Percentiles rank a stretch among this genome's conserved stretches.
These are phyloP conservation scores for Drosophila cracens DNA, from an alignment of 2,888 invertebrate species.

Conservation along the genomic window DNA sequence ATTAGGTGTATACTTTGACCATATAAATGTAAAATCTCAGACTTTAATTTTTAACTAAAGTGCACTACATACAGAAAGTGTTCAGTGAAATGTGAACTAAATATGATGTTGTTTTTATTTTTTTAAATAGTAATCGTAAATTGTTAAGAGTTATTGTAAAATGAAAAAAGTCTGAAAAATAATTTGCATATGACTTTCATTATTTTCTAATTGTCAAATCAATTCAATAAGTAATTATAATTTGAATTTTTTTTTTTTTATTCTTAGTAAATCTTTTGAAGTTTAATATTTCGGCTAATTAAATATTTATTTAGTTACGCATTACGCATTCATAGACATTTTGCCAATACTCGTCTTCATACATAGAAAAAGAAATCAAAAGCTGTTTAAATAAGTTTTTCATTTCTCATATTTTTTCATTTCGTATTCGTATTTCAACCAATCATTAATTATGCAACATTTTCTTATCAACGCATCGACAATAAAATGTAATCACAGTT, in stretches of 20 bases:
- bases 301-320: conserved; percentile 72
- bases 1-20: conserved; percentile 69
- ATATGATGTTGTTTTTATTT: conserved; percentile 27
- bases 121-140: conserved; percentile 16
- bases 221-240: conserved; percentile 58
- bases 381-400: conserved; percentile 45
- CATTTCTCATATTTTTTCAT: conserved; percentile 37
- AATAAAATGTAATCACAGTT: conserved; percentile 81
- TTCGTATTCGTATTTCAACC: conserved; percentile 51
- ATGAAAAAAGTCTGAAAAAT: conserved; percentile 50
- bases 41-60: conserved; percentile 82
- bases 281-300: conserved; percentile 77
- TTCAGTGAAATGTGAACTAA: conserved; percentile 56
- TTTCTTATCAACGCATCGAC: conserved; percentile 70
- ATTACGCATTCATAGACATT: conserved; percentile 39
- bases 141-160: conserved; percentile 36
- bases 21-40: conserved; percentile 81
- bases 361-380: conserved; percentile 61
- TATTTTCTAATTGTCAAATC: conserved; percentile 61
- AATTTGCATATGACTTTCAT: conserved; percentile 29
- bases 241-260: conserved; percentile 54
- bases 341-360: conserved; percentile 43
- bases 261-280: conserved; percentile 69
- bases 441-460: conserved; percentile 67
- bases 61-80: conserved; percentile 74